These are phyloP conservation scores for Electrophaes corylata DNA, from an alignment of 2,888 invertebrate species.

Conservation along the genomic window DNA sequence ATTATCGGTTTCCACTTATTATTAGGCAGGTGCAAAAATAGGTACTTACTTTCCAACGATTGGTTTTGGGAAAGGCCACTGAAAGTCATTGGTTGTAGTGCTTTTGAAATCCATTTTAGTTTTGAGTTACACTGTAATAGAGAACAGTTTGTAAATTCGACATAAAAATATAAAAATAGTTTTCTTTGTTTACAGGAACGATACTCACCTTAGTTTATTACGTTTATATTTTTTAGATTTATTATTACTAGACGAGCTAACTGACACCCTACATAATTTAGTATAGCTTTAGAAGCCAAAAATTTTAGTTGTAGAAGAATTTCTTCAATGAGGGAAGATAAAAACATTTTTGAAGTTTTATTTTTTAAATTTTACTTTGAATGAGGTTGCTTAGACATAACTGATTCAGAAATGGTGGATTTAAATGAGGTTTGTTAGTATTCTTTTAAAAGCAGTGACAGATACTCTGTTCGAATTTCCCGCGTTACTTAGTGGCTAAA, in stretches of 20 bases:
- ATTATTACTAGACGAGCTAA: constrained; percentile 72
- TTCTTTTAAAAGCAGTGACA: neutral
- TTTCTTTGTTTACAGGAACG: neutral
- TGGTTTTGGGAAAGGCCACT: constrained; percentile 86
- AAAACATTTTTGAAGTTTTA: constrained; percentile 79
- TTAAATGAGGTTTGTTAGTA: neutral
- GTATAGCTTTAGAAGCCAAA: constrained; percentile 74
- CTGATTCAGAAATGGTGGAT: neutral
- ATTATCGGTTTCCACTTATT: neutral
- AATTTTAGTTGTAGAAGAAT: constrained; percentile 74
- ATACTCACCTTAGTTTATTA: constrained; percentile 55
- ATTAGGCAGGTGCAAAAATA: neutral
- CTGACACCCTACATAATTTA: constrained; percentile 83
- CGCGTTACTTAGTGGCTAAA: neutral
- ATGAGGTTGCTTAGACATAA: constrained; percentile 16
- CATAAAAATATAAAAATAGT: neutral
- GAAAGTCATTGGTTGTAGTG: constrained; percentile 77
- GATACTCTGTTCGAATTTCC: neutral
- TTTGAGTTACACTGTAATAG: constrained; percentile 11
- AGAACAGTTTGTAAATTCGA: neutral
- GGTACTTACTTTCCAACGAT: constrained; percentile 80
- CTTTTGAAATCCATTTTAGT: constrained; percentile 78
- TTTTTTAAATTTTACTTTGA: constrained; percentile 53
- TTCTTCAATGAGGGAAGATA: constrained; percentile 81
- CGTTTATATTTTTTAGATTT: constrained; percentile 77